phyloP scores from a whole-genome alignment of 2,113 vertebrate genomes.

The Cynoglossus semilaevis region DNA sequence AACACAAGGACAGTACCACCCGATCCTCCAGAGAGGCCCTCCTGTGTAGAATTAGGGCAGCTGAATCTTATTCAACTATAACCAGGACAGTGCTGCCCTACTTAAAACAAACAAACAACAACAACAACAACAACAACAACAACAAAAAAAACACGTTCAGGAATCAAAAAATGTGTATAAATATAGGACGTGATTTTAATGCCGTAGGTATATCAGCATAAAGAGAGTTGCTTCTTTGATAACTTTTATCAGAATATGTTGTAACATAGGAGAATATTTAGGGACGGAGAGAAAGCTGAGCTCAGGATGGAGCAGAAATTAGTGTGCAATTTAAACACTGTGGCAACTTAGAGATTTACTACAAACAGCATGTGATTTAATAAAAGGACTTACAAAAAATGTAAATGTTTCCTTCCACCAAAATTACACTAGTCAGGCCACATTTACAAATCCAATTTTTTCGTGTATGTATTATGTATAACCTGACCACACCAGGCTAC shows the following conservation, averaged over 20 bases:
- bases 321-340: slow-evolving; percentile 22
- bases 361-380: slow-evolving; percentile 18
- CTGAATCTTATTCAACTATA: slow-evolving; percentile 35
- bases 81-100: slow-evolving; percentile 9
- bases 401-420: too few species aligned
- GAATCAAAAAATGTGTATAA: too few species aligned
- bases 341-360: slow-evolving; percentile 30
- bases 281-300: slow-evolving; percentile 37
- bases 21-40: slow-evolving; percentile 54
- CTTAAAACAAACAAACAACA: too few species aligned
- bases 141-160: slow-evolving; percentile 10
- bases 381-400: not conserved
- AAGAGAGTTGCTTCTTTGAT: slow-evolving; percentile 32
- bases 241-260: slow-evolving; percentile 24
- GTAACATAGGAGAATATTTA: slow-evolving; percentile 46
- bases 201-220: slow-evolving; percentile 24
- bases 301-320: slow-evolving; percentile 29
- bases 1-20: slow-evolving; percentile 56
- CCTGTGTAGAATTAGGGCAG: slow-evolving; percentile 58
- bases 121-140: too few species aligned
- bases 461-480: too few species aligned
- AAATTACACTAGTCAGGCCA: too few species aligned
- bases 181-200: too few species aligned
- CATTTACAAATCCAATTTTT: too few species aligned
- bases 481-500: too few species aligned